Evolutionary conservation across 2,888 invertebrate genomes (phyloP), one percentile per base, ranked within the genome.

Genomic region (Brachylomia viminalis): DNA sequence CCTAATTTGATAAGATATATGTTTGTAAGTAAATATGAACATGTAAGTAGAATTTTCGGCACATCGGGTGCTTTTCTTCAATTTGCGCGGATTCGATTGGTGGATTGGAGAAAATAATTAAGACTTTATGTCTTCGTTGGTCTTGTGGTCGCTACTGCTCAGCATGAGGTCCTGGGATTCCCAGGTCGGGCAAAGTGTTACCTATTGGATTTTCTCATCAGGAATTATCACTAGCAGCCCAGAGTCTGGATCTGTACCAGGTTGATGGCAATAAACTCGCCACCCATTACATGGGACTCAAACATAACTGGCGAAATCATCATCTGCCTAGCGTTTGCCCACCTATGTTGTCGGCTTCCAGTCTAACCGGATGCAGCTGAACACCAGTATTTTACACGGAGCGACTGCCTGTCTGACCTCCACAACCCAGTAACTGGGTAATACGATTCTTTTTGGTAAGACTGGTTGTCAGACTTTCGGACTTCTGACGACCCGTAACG

Each of bases 1-100:
- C 27, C 56, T 49, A 52, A 73, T 52, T 72, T 61, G 77, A 80
- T 75, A 73, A 72, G 30, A 61, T 7, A 54, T 62, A 67, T 38
- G 27, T 45, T 27, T 66, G 27, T 65, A 47, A 27, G 61, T 72
- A 67, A 81, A 85, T 73, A 71, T 3, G 45, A 52, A 42, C 45
- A 68, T 58, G 54, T 68, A 62, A 61, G 5, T 66, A 10, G n/a
- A 47, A 38, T 61, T 56, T 70, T 70, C 27, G 30, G 42, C 42
- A 62, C 23, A 15, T 52, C 6, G 2, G 6, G 4, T 13, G 17
- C 0, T 54, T 67, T 15, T 20, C n/a, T 52, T 58, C 17, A 5
- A 54, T 54, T 54, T n/a, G 13, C 13, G 54, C 13, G 11, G 11
- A 54, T 56, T n/a, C n/a, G 20, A 23, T 52, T 3, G 49, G 2